phyloP scores from a whole-genome alignment of 2,797 vertebrate genomes.

The Podargus strigoides region DNA sequence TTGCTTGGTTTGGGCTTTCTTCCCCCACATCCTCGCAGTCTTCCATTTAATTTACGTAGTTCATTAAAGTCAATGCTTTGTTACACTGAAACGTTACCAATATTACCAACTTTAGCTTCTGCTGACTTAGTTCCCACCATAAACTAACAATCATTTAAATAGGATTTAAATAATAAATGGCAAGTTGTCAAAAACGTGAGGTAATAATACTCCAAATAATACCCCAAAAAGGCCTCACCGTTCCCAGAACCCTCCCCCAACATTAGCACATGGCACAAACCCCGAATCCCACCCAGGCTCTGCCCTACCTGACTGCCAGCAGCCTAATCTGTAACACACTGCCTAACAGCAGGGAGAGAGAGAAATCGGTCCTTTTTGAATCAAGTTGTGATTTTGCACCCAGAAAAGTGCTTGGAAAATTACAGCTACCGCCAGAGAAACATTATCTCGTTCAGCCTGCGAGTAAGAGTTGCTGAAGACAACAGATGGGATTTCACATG shows the following conservation, averaged over 20 bases:
- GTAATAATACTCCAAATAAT: neutral
- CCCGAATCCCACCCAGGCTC: neutral
- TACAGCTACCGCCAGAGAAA: slow-evolving; percentile 33
- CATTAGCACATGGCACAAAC: neutral
- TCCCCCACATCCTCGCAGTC: neutral
- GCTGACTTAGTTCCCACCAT: neutral
- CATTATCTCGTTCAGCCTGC: slow-evolving; percentile 24
- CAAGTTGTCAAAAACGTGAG: neutral
- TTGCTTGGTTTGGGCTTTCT: neutral
- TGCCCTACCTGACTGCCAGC: neutral
- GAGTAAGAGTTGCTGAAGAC: slow-evolving; percentile 21
- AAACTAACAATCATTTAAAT: neutral
- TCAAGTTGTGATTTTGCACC: slow-evolving; percentile 1
- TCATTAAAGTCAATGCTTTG: neutral
- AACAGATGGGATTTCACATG: slow-evolving; percentile 57
- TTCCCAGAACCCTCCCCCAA: neutral
- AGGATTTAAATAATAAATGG: neutral
- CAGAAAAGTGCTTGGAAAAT: slow-evolving; percentile 42
- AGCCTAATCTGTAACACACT: neutral
- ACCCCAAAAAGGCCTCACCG: neutral
- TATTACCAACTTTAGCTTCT: neutral
- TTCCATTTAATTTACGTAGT: neutral
- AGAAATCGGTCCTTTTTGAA: neutral
- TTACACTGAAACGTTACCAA: neutral
- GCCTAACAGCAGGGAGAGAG: neutral